These are phyloP conservation scores for Sarcophaga subvicina DNA, from an alignment of 2,888 invertebrate species.

Conservation along the genomic window DNA sequence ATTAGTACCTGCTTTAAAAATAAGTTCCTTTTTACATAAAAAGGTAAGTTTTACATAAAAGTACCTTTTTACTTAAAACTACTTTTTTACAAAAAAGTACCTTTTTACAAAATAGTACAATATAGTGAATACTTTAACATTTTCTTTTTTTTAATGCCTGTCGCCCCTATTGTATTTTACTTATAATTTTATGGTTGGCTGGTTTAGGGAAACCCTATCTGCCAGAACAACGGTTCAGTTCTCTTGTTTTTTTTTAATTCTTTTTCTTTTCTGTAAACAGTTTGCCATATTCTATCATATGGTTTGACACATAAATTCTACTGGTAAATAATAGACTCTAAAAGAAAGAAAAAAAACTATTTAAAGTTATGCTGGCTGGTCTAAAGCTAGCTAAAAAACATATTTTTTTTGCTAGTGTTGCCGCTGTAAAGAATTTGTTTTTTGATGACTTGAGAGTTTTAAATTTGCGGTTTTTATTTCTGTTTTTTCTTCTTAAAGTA, in stretches of 20 bases:
- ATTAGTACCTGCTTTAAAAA: too few relatives aligned
- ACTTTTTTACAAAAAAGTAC: too few relatives aligned
- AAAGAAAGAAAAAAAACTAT: slow-evolving; percentile 18
- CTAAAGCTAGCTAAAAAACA: neutral
- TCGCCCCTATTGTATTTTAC: slow-evolving; percentile 28
- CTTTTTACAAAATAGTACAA: too few relatives aligned
- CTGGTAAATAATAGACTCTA: slow-evolving; percentile 31
- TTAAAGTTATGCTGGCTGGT: slow-evolving; percentile 5
- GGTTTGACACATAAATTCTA: slow-evolving; percentile 53
- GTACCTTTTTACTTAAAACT: too few relatives aligned
- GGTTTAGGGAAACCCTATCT: slow-evolving; percentile 59
- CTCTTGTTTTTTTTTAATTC: neutral
- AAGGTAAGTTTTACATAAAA: too few relatives aligned
- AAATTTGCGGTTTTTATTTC: slow-evolving; percentile 23
- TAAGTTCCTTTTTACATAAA: too few relatives aligned
- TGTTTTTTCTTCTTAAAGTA: slow-evolving; percentile 47
- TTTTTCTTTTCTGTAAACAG: neutral
- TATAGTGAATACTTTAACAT: too few relatives aligned
- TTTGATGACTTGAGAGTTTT: slow-evolving; percentile 30
- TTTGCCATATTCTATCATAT: slow-evolving; percentile 35
- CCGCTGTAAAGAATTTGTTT: slow-evolving; percentile 45
- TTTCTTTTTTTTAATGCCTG: neutral
- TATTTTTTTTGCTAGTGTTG: neutral
- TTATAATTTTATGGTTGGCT: slow-evolving; percentile 45
- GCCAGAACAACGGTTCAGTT: neutral